Conservation (phyloP, 2,797 vertebrate species). For the Thaleichthys pacificus region DNA sequence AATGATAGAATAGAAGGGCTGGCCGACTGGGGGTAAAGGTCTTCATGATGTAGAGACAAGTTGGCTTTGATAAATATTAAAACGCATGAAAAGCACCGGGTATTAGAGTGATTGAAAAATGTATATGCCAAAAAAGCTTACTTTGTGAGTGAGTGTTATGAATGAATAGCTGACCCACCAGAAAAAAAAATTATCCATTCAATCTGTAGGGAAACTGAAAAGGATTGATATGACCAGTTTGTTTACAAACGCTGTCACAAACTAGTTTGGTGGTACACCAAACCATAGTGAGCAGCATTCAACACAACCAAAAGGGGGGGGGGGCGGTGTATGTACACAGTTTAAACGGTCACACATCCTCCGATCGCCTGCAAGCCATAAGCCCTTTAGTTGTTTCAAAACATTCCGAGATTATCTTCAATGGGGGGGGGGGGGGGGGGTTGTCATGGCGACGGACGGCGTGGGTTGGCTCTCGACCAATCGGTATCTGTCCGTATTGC, state of each 20-base stretch:
- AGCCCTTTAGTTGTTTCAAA: not conserved
- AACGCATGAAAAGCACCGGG: slow-evolving; percentile 10
- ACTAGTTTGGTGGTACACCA: slow-evolving; percentile 2
- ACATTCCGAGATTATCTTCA: not conserved
- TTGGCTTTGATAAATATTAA: not conserved
- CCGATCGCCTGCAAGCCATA: not conserved
- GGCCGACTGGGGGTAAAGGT: not conserved
- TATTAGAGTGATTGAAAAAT: slow-evolving; percentile 11
- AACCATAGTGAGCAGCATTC: not conserved
- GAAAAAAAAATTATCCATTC: slow-evolving; percentile 4
- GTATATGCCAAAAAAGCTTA: slow-evolving; percentile 7
- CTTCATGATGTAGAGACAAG: not conserved
- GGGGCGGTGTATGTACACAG: not conserved
- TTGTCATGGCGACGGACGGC: not conserved
- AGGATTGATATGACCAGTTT: slow-evolving; percentile 13
- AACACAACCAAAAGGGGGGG: not conserved
- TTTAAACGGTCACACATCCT: not conserved
- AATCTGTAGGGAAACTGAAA: slow-evolving; percentile 10
- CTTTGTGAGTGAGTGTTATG: not conserved
- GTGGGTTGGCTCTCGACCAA: not conserved
- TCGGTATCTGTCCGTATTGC: not conserved
- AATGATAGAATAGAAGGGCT: not conserved
- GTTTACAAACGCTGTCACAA: not conserved
- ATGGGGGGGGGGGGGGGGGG: not conserved
- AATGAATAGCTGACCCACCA: not conserved